Percentiles rank a stretch among this genome's conserved stretches.
Conservation (phyloP, 1,140 invertebrate genomes). For the Ooceraea biroi region DNA sequence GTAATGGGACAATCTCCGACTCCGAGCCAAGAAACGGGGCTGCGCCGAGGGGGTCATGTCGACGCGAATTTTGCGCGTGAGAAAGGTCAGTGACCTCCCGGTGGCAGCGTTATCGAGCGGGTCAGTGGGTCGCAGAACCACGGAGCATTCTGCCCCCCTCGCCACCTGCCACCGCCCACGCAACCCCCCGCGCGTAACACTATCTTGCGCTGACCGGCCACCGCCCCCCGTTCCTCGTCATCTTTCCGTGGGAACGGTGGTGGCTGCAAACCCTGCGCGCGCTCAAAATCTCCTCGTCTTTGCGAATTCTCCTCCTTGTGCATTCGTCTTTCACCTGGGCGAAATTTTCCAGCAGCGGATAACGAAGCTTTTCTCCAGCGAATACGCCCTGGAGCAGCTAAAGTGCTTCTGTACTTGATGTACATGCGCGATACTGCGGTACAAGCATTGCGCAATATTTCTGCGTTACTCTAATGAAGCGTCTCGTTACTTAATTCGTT, state of each 20-base stretch:
- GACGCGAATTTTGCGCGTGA: constrained; percentile 77
- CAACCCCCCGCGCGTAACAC: constrained; percentile 35
- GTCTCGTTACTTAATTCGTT: not conserved
- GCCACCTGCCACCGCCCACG: constrained; percentile 32
- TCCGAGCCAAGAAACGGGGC: constrained; percentile 33
- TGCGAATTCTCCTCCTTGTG: not conserved
- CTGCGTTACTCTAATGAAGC: not conserved
- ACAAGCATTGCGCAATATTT: not conserved
- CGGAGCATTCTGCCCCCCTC: constrained; percentile 72
- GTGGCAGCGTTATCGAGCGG: constrained; percentile 86
- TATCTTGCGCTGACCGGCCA: constrained; percentile 32
- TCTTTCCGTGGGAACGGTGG: constrained; percentile 60
- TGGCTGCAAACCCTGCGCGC: constrained; percentile 50
- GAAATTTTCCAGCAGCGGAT: not conserved
- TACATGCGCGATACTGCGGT: not conserved
- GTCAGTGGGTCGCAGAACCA: constrained; percentile 86
- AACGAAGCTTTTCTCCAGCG: not conserved
- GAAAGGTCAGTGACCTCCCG: constrained; percentile 84
- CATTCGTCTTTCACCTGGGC: constrained; percentile 5
- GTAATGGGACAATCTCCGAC: constrained; percentile 33
- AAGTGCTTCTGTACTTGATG: not conserved
- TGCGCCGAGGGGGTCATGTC: constrained; percentile 46
- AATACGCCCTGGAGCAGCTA: not conserved
- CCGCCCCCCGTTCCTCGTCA: constrained; percentile 28
- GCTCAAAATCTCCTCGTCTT: constrained; percentile 40